Base-by-base conservation (phyloP, 1,140 invertebrate genomes). In the Anoplophora glabripennis region DNA sequence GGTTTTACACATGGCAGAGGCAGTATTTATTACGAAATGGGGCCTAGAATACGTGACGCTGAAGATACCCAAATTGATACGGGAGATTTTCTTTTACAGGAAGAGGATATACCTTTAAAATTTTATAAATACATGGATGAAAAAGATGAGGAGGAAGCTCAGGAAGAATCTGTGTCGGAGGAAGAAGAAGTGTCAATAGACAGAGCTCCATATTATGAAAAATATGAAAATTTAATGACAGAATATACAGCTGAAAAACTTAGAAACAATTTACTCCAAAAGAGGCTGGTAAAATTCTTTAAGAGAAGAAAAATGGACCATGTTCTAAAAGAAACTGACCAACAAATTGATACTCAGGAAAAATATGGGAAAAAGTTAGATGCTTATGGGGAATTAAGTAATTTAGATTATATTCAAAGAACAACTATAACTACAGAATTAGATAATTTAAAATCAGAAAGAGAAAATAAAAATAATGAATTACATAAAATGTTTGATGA, bases 251-350 rank as follows among this genome's bases (percentile, higher is more conserved):
- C 8, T 17, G 28, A 53, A 15, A 63, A 61, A 57, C 61, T 68
- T 14, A 59, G 63, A 41, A 74, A 73, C 55, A 67, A 62, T 38
- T 56, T 70, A 37, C 62, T 72, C 15, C 70, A 73, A 35, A 70
- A 66, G 34, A 71, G 67, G 57, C 51, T 73, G 41, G 61, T 61
- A 4, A 69, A 71, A 33, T 69, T 68, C 37, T 72, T 71, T 35
- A 67, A 62, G 53, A 72, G 63, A 47, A 38, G 66, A 35, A 73
- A 72, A 60, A 72, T 74, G 71, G 69, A 70, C 9, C 61, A 70
- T 41, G 65, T 69, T 5, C 41, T 65, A 8, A 61, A 61, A 40
- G 70, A 71, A 55, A 54, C 52, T 15, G 67, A 69, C 11, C 65
- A 58, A 17, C 57, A 58, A 11, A 51, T 53, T n/a, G 68, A 72